Percentiles rank a stretch among this genome's conserved stretches.
phyloP scores from a whole-genome alignment of 2,113 vertebrate genomes.

The Alethe diademata region DNA sequence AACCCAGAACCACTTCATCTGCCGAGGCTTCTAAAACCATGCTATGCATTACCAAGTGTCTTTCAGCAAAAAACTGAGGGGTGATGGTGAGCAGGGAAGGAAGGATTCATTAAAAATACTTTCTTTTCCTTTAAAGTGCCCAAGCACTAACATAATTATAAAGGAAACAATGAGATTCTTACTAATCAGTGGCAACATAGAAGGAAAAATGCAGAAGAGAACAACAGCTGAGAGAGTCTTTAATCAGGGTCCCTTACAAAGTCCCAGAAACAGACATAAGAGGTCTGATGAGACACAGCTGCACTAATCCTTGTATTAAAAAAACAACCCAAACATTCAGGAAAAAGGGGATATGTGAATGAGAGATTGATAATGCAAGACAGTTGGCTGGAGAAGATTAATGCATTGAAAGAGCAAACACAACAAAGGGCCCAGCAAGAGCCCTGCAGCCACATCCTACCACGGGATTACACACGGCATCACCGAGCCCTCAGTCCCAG shows the following conservation, averaged over 20 bases:
- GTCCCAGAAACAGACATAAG: conserved; percentile 46
- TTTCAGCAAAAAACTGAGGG: background rate
- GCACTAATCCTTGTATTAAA: conserved; percentile 18
- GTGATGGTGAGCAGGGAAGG: background rate
- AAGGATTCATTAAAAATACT: background rate
- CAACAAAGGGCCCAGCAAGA: conserved; percentile 11
- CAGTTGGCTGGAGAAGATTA: conserved; percentile 40
- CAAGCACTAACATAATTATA: conserved; percentile 8
- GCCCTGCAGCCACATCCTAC: conserved; percentile 2
- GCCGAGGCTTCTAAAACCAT: background rate
- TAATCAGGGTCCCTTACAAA: conserved; percentile 53
- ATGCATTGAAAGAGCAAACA: background rate
- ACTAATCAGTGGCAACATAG: background rate
- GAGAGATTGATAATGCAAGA: conserved; percentile 24
- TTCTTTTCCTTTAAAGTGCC: background rate
- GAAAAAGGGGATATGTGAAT: background rate
- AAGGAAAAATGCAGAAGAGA: conserved; percentile 8
- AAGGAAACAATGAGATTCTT: conserved; percentile 25
- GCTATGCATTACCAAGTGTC: background rate
- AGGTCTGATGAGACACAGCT: conserved; percentile 64
- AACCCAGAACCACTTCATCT: background rate
- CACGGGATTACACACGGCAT: rapidly evolving
- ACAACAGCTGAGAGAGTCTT: conserved; percentile 37
- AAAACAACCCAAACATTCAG: background rate
- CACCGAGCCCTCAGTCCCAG: background rate